Evolutionary conservation across 1,140 invertebrate species (phyloP), one percentile per base, ranked within the genome.

Genomic region (Dryas iulia): DNA sequence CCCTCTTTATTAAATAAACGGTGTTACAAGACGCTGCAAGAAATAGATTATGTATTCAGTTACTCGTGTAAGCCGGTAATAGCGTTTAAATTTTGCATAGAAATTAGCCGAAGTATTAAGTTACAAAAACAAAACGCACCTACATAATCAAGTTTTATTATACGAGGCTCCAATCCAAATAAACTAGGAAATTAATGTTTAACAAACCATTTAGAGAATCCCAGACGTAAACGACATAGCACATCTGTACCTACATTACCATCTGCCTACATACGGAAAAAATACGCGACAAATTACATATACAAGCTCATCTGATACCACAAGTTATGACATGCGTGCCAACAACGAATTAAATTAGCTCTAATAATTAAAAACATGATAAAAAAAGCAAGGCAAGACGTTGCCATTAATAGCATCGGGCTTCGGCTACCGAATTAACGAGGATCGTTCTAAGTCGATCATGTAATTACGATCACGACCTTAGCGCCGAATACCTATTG

Each of bases 351-450:
- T 78, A 79, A 72, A 79, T 78, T 79, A 77, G 76, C 77, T 68
- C 73, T 71, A 66, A 66, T 78, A 82, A 84, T 82, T 83, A 84
- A 68, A 66, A 72, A 73, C 62, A 71, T 65, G 70, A 69, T 63
- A 66, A 68, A 74, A n/a, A 78, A 72, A 75, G 71, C 74, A 76
- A 70, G 69, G 70, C 18, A 47, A 82, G 83, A 82, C 69, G 79
- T 72, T 72, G 74, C 81, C 83, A 79, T 85, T 84, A 84, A 90
- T 82, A 84, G 84, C 78, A 73, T 59, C 72, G 52, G 76, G 77
- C 81, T 85, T 79, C 78, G 71, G 86, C 86, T 89, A 89, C 87
- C 78, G 88, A 87, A 86, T 88, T 90, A 86, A 87, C 81, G 81
- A 84, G 81, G 76, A 74, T 59, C 74, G 69, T 66, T 71, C 78